Base-by-base conservation (phyloP, 2,888 invertebrate genomes). In the Mechanitis messenoides region DNA sequence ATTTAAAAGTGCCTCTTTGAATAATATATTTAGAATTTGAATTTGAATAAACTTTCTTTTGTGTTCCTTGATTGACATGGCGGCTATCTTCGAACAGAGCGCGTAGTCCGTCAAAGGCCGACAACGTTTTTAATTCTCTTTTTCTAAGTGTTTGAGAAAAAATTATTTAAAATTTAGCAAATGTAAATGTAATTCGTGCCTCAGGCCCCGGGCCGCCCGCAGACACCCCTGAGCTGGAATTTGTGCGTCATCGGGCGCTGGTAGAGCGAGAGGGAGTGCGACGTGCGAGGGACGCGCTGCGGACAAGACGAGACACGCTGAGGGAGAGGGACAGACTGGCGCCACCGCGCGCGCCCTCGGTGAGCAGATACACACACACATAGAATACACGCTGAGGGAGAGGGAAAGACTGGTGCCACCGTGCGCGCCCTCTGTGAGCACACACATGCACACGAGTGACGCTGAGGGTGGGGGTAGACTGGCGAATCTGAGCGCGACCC, bases 201-300 rank as follows among this genome's bases (percentile, higher is more conserved):
- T 1, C 55, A 84, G 83, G 82, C 9, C 69, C 77, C 0, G 85
- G 84, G 6, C 63, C 76, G 0, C 70, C 79, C 2, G 85, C 82
- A 3, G 87, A 85, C 67, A 76, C 84, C 0, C 83, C 95, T 31
- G 96, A 96, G 74, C 79, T 96, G 59, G 96, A 96, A 79, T 96
- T 96, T 86, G 95, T 96, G 73, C 92, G 95, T 55, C 95, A 96
- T 76, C 92, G 96, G 58, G 95, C 96, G 56, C 92, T 95, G 69
- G 89, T 96, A 50, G 96, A 96, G 76, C 85, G 95, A 5, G 96
- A 96, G 74, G 95, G 95, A 31, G 95, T 96, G 78, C 91, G 95
- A n/a, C 91, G 95, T 2, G 95, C 95, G n/a, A 92, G 95, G 69
- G 95, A 95, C 65, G 94, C 93, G 57, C 79, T 96, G 64, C 91